Evolutionary conservation across 2,888 invertebrate species (phyloP), one percentile per base, ranked within the genome.

Genomic region (Sphaerophoria taeniata): DNA sequence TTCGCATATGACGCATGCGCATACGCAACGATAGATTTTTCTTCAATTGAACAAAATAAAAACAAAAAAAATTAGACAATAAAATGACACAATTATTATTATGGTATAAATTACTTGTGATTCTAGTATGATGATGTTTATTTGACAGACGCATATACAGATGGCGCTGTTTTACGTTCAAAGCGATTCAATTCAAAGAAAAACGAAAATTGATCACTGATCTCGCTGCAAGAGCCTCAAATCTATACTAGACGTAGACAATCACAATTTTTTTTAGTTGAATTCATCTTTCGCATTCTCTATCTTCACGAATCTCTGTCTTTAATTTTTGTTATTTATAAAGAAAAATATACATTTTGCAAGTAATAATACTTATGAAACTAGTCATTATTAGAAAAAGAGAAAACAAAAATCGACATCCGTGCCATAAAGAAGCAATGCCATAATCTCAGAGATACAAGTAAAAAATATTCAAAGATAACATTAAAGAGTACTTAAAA

Each of bases 1-100:
- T 88, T 91, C 91, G 74, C 95, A 95, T 90, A 94, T 95, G 94
- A 93, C 94, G 87, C 94, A 94, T 91, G 94, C 95, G 89, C 96
- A 96, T 93, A 95, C 96, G 89, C 97, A 96, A 93, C 96, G 97
- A 95, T 97, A 96, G 95, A 94, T 73, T 51, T 55, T 75, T 72
- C 67, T 70, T 61, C 60, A 12, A 16, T 69, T 45, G 24, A 51
- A 24, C 14, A 39, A 72, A 39, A 61, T 0, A 55, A 49, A 65
- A n/a, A n/a, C 31, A 12, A 61, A 43, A 49, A 0, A 69, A 72
- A 65, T 45, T 84, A 84, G 84, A 72, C 60, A 79, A 84, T 75
- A 79, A 79, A 67, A 31, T 39, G 65, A 75, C 53, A 77, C 43
- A 61, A 39, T 47, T 6, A 12, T 24, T 33, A 34, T 51, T 5